phyloP scores from a whole-genome alignment of 2,888 invertebrate genomes.

The Crossocerus cetratus region DNA sequence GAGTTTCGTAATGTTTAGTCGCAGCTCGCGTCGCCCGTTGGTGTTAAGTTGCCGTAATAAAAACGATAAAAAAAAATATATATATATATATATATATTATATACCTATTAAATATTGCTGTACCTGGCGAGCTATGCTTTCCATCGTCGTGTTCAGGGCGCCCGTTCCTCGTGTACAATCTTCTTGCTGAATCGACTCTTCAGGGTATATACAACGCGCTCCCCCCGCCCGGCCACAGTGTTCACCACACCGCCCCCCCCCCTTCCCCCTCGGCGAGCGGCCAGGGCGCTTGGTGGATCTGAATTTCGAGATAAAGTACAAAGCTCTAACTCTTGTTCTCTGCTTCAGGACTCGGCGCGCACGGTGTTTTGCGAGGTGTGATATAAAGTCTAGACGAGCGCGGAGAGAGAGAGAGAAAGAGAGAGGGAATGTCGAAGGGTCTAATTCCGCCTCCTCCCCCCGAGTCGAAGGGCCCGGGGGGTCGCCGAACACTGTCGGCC shows the following conservation, averaged over 20 bases:
- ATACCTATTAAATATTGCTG: not conserved
- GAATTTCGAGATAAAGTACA: too few species aligned
- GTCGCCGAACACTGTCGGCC: too few species aligned
- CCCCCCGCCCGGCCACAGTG: not conserved
- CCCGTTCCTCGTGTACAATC: not conserved
- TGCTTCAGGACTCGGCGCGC: too few species aligned
- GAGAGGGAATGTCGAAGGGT: too few species aligned
- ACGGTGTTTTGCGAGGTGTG: too few species aligned
- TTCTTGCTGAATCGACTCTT: not conserved
- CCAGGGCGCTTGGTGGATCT: not conserved
- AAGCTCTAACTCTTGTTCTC: too few species aligned
- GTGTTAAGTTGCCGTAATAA: slow-evolving; percentile 2
- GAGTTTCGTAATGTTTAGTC: not conserved
- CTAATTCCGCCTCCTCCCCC: too few species aligned
- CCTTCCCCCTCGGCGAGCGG: not conserved
- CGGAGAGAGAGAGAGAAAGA: too few species aligned
- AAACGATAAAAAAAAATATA: too few species aligned
- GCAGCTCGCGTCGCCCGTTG: not conserved
- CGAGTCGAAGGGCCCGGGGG: too few species aligned
- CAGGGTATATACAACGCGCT: not conserved
- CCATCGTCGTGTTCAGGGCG: slow-evolving; percentile 2
- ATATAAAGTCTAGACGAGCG: too few species aligned
- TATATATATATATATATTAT: too few species aligned
- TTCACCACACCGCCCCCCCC: not conserved
- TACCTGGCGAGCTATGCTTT: slow-evolving; percentile 3